Evolutionary conservation across 2,888 invertebrate species (phyloP).

Genomic region (Epirrita christyi): DNA sequence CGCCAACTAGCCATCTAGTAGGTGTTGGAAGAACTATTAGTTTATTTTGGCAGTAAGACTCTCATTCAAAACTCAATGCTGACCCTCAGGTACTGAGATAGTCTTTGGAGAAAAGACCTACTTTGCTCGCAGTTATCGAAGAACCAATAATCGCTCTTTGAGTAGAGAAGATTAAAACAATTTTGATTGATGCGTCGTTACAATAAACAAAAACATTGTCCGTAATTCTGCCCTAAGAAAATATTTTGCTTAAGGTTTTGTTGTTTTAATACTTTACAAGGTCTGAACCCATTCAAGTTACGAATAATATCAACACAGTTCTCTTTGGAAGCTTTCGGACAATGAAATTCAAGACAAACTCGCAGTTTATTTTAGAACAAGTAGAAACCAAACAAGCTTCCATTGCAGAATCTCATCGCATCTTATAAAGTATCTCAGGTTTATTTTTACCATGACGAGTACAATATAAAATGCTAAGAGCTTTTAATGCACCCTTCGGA

Average conservation of each 20-base stretch:
- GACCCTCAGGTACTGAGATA: too few relatives aligned
- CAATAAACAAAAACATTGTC: not conserved
- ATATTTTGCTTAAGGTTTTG: not conserved
- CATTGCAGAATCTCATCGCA: not conserved
- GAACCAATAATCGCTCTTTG: too few relatives aligned
- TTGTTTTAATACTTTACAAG: slow-evolving; percentile 2
- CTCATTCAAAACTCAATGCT: too few relatives aligned
- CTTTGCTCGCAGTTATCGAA: too few relatives aligned
- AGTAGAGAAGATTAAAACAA: too few relatives aligned
- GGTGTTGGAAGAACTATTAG: too few relatives aligned
- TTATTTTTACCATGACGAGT: slow-evolving; percentile 38
- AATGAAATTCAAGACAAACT: slow-evolving; percentile 19
- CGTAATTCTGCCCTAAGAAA: too few relatives aligned
- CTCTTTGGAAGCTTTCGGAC: slow-evolving; percentile 10
- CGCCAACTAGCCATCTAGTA: too few relatives aligned
- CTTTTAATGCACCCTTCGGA: slow-evolving; percentile 23
- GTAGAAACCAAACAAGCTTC: slow-evolving; percentile 6
- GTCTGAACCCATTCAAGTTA: slow-evolving; percentile 24
- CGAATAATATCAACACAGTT: slow-evolving; percentile 15
- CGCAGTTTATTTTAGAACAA: slow-evolving; percentile 15
- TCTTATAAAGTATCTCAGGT: slow-evolving; percentile 16
- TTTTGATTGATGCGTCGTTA: too few relatives aligned
- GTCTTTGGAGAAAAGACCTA: too few relatives aligned
- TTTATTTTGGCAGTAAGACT: too few relatives aligned
- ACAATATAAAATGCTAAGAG: slow-evolving; percentile 23